phyloP scores from a whole-genome alignment of 2,888 invertebrate species.

The Parasteatoda lunata region DNA sequence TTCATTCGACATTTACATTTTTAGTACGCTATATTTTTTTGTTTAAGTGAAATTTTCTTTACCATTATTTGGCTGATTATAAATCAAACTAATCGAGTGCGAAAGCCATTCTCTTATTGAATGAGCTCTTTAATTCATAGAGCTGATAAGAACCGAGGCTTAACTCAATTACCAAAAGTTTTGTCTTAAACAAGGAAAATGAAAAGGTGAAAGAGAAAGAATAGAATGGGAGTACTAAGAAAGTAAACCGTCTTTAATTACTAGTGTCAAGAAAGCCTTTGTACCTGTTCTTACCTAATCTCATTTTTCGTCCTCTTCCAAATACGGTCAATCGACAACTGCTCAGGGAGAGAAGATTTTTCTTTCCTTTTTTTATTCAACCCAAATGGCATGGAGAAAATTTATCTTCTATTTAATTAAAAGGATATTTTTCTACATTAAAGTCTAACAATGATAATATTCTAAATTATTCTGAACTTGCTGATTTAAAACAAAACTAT shows the following conservation, averaged over 20 bases:
- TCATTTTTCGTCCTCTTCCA: conserved; percentile 17
- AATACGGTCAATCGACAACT: conserved; percentile 40
- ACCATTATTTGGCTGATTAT: too few relatives aligned
- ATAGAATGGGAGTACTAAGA: background rate
- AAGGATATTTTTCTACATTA: too few relatives aligned
- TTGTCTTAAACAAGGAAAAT: conserved; percentile 25
- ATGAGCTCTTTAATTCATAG: conserved; percentile 37
- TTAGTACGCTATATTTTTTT: too few relatives aligned
- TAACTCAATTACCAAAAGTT: conserved; percentile 35
- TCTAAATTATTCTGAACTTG: too few relatives aligned
- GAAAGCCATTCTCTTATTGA: background rate
- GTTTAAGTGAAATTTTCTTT: too few relatives aligned
- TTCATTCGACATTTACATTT: too few relatives aligned
- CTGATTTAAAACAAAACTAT: too few relatives aligned
- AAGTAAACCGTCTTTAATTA: conserved; percentile 50
- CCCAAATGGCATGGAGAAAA: too few relatives aligned
- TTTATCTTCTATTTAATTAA: too few relatives aligned
- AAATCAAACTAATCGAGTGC: too few relatives aligned
- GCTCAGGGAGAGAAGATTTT: background rate
- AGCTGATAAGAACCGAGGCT: conserved; percentile 22
- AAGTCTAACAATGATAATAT: too few relatives aligned
- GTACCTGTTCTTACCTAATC: conserved; percentile 20
- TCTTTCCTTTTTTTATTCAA: too few relatives aligned
- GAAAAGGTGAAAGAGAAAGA: conserved; percentile 1
- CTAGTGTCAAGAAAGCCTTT: conserved; percentile 40